Evolutionary conservation across 23 tunicate genomes (phyloP).

Genomic region (Diplosoma virens): DNA sequence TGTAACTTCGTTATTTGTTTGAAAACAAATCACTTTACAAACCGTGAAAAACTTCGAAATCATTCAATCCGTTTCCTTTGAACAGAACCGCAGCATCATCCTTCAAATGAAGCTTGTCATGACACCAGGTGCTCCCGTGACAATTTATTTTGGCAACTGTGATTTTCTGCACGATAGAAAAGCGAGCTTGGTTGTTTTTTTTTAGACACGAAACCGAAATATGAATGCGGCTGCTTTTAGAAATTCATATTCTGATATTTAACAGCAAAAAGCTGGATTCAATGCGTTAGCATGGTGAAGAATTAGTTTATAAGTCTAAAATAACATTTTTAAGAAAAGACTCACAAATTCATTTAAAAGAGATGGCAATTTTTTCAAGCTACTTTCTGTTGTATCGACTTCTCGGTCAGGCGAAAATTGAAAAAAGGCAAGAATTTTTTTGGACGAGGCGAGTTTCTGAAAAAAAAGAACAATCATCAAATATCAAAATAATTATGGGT

Average conservation of each 20-base stretch:
- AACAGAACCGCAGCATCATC: slow-evolving; percentile 48
- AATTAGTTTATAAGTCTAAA: no score
- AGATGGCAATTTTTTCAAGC: slow-evolving; percentile 72
- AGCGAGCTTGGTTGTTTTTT: neutral
- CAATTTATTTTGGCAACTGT: slow-evolving; percentile 59
- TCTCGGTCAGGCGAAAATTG: slow-evolving; percentile 32
- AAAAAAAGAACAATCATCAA: neutral
- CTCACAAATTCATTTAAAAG: slow-evolving; percentile 54
- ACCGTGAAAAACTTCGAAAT: slow-evolving; percentile 90
- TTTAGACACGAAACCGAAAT: no score
- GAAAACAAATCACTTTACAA: no score
- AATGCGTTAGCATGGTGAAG: no score
- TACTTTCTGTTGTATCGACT: slow-evolving; percentile 63
- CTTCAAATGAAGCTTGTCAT: slow-evolving; percentile 35
- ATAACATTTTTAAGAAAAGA: no score
- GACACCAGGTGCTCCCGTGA: slow-evolving; percentile 49
- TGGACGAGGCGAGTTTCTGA: neutral
- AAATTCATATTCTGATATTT: neutral
- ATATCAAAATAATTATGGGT: neutral
- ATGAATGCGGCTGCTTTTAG: no score
- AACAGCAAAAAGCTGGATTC: no score
- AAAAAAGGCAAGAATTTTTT: slow-evolving; percentile 44
- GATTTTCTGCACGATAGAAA: slow-evolving; percentile 31
- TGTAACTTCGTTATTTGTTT: no score
- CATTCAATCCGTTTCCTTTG: slow-evolving; percentile 72